Base-by-base conservation (phyloP, 2,113 vertebrate species). In the Eurystomus gularis region DNA sequence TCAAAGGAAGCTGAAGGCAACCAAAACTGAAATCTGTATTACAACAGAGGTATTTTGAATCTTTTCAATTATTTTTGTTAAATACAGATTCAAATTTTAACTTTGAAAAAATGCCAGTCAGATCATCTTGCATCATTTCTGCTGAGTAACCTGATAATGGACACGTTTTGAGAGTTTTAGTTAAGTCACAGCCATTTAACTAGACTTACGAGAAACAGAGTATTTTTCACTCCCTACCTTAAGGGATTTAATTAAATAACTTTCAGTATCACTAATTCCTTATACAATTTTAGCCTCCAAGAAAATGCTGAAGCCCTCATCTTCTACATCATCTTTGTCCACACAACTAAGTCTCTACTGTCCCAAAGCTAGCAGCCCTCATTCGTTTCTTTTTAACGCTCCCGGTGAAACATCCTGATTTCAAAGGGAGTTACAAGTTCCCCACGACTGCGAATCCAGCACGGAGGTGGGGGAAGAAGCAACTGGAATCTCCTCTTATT, bases 141-240 rank as follows among this genome's bases (percentile, higher is more conserved):
- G 23, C 15, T 0, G 0, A 92, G 49, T 24, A 65, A 57, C 21
- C 7, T 10, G 7, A 20, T 31, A 72, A 17, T n/a, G 29, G 11
- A 92, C 86, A 55, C 11, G 14, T 44, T 88, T 33, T 77, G 10
- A 85, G 35, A 57, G 14, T 35, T 88, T 90, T 62, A 90, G 8
- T n/a, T 62, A 77, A 90, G 26, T 29, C 48, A 66, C 7, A 86
- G 51, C 7, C 37, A 64, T 68, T 84, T 81, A 95, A 84, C 33
- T 71, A 71, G 18, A 75, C 18, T 60, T 46, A 33, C 4, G 18
- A 88, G 51, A 90, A 90, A 80, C 17, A 46, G 35, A 87, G 1
- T 37, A 71, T 37, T 92, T 88, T 83, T 60, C 39, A 78, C 51
- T 83, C 46, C 18, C 23, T 90, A 11, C 13, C 4, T 86, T 37